These are phyloP conservation scores for Eumaeus atala DNA, from an alignment of 1,140 invertebrate genomes.

Conservation along the genomic window DNA sequence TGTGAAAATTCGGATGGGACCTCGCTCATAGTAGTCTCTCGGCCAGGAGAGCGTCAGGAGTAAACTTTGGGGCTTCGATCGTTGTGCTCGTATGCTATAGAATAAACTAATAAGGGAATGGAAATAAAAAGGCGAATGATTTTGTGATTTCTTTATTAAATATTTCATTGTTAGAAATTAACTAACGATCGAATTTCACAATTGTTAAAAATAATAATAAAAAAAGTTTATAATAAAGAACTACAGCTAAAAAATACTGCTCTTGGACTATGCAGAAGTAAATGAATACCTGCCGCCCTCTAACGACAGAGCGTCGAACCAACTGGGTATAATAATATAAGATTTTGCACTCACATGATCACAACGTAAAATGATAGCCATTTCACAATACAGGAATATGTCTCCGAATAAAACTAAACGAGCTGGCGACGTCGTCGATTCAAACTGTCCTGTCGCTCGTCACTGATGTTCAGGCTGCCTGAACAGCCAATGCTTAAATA, in stretches of 20 bases:
- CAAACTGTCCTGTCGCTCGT: neutral
- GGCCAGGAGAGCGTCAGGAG: too few relatives aligned
- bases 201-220: constrained; percentile 66
- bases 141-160: constrained; percentile 74
- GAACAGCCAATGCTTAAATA: too few relatives aligned
- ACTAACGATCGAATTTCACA: constrained; percentile 71
- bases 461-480: too few relatives aligned
- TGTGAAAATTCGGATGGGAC: too few relatives aligned
- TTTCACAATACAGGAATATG: constrained; percentile 71
- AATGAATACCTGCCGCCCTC: constrained; percentile 59
- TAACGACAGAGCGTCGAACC: constrained; percentile 52
- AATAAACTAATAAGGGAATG: neutral
- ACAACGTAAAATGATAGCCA: constrained; percentile 71
- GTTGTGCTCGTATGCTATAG: too few relatives aligned
- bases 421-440: constrained; percentile 1
- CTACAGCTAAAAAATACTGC: constrained; percentile 73
- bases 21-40: too few relatives aligned
- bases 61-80: too few relatives aligned
- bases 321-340: constrained; percentile 61
- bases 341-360: constrained; percentile 72
- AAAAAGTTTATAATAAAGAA: constrained; percentile 66
- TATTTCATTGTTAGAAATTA: constrained; percentile 74
- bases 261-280: constrained; percentile 69
- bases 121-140: constrained; percentile 50
- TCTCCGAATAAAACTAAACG: constrained; percentile 35